phyloP scores from a whole-genome alignment of 2,797 vertebrate species.

The Ptychobarbus kaznakovi region DNA sequence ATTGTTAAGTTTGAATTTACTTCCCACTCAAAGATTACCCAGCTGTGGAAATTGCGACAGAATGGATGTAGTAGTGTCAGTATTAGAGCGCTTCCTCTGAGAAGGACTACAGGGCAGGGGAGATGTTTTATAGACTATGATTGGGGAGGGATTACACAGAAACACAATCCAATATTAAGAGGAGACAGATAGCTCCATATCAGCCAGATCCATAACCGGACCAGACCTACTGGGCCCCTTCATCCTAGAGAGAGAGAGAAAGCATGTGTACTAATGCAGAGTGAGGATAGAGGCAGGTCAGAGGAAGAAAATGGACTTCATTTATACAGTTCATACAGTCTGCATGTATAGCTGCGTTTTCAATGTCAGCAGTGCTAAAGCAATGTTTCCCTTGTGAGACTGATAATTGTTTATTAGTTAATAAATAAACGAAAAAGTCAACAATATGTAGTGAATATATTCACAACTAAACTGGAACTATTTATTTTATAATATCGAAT shows the following conservation, averaged over 20 bases:
- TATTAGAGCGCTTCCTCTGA: constrained; percentile 41
- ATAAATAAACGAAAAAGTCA: not conserved
- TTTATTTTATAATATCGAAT: not conserved
- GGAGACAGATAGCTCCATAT: constrained; percentile 28
- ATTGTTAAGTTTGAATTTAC: not conserved
- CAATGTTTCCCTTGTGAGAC: not conserved
- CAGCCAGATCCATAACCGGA: constrained; percentile 27
- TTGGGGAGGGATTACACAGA: constrained; percentile 31
- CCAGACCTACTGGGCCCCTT: constrained; percentile 21
- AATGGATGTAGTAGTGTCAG: not conserved
- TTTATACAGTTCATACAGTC: not conserved
- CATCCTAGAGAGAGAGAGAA: not conserved
- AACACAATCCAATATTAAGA: constrained; percentile 32
- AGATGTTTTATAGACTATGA: constrained; percentile 39
- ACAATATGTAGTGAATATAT: not conserved
- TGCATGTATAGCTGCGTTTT: not conserved
- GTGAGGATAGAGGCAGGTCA: not conserved
- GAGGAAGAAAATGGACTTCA: not conserved
- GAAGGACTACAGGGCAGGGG: constrained; percentile 31
- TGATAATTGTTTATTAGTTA: not conserved
- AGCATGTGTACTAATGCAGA: constrained; percentile 6
- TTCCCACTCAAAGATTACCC: not conserved
- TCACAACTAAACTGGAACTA: not conserved
- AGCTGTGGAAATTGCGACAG: not conserved
- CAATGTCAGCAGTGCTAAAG: too few relatives aligned